Evolutionary conservation across 2,888 invertebrate species (phyloP), one percentile per base, ranked within the genome.

Genomic region (Ormyrus nitidulus): DNA sequence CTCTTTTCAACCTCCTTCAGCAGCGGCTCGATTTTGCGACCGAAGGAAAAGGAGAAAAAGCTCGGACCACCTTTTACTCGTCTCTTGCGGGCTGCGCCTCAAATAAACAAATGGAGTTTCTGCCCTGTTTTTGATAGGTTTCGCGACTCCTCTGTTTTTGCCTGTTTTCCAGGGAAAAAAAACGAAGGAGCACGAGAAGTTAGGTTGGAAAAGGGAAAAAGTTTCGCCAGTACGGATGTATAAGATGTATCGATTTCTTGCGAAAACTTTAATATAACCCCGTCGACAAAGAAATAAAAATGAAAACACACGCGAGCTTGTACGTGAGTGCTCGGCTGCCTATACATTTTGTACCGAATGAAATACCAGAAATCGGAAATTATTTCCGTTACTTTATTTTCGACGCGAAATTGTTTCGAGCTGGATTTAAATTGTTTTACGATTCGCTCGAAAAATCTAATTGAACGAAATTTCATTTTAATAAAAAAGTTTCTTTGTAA

Each of bases 51-150:
- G 9, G 8, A 51, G 10, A 66, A n/a, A 53, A 19, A 53, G 10
- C 2, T 61, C 34, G 58, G 58, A 58, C 9, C 34, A 34, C 34
- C 34, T 34, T 34, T 34, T 34, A 13, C 58, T n/a, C 6, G 5
- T 3, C n/a, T 10, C 10, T 13, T 51, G 48, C 64, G 19, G 19
- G 9, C 7, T 70, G 19, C 19, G 59, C 46, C 59, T 72, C 59
- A 59, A 71, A 75, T 71, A 79, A 79, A 71, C 70, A 79, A 79
- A 75, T 75, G 65, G 54, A 79, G 70, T 75, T 78, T 69, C 58
- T 54, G 49, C 34, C 59, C 65, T 70, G 75, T 51, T 79, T 70
- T 75, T 59, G 65, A 79, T 79, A 75, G 70, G 51, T 75, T 79
- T 70, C 44, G 19, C 53, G 59, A 53, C 34, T 44, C 48, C 34